Conservation (phyloP, 2,888 invertebrate species). For the Artemia sp. region DNA sequence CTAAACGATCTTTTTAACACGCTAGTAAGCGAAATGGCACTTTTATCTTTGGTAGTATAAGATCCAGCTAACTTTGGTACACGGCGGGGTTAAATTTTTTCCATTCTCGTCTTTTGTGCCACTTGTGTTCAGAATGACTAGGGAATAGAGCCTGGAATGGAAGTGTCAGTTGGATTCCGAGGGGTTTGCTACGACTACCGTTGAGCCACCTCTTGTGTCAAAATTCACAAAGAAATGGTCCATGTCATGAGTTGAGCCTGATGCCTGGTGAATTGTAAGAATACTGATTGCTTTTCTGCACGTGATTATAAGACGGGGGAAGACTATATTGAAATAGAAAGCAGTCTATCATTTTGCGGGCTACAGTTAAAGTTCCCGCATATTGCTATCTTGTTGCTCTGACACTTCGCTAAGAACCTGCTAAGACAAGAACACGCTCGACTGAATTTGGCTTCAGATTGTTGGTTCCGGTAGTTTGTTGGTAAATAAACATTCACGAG, state of each 20-base stretch:
- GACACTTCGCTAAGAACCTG: not conserved
- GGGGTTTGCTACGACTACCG: not conserved
- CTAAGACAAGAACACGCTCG: not conserved
- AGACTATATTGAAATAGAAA: not conserved
- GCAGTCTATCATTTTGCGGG: not conserved
- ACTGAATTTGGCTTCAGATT: not conserved
- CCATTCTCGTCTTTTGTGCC: too few species aligned
- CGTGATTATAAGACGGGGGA: not conserved
- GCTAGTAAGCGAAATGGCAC: too few species aligned
- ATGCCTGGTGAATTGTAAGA: not conserved
- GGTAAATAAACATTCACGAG: not conserved
- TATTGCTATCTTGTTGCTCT: not conserved
- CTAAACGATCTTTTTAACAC: too few species aligned
- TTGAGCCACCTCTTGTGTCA: not conserved
- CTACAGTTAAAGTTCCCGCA: not conserved
- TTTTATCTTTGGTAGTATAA: too few species aligned
- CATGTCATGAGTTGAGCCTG: not conserved
- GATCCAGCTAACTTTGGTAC: too few species aligned
- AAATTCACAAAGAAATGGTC: not conserved
- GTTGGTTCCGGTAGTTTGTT: not conserved
- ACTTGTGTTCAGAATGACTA: too few species aligned
- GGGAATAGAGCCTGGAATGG: not conserved
- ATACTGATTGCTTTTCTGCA: not conserved
- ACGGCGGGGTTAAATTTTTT: too few species aligned
- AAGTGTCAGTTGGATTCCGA: not conserved